These are phyloP conservation scores for Rhynchonycteris naso DNA, from an alignment of 2,797 vertebrate species.

Conservation along the genomic window DNA sequence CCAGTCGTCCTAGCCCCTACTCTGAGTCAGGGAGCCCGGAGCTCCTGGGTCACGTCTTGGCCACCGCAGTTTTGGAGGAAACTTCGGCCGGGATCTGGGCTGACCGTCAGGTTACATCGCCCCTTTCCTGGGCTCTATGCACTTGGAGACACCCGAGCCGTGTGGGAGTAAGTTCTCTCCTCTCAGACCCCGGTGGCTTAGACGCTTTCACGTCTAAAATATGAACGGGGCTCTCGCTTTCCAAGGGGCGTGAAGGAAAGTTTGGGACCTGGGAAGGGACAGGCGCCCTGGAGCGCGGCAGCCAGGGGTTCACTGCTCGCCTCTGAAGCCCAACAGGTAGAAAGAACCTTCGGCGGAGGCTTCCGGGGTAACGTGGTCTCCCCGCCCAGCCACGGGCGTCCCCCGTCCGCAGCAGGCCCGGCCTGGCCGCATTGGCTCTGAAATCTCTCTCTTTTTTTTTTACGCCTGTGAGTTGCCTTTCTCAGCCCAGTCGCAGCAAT, in stretches of 20 bases:
- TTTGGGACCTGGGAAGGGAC: conserved; percentile 49
- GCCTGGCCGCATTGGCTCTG: not conserved
- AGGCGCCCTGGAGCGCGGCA: not conserved
- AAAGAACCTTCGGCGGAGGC: not conserved
- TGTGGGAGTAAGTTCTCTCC: not conserved
- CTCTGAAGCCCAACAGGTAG: conserved; percentile 66
- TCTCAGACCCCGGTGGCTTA: not conserved
- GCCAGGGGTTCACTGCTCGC: not conserved
- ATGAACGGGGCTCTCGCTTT: not conserved
- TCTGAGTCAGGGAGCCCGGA: not conserved
- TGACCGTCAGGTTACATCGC: not conserved
- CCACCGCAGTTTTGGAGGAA: conserved; percentile 26
- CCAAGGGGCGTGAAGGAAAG: conserved; percentile 46
- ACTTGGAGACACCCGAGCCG: not conserved
- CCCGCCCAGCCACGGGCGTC: not conserved
- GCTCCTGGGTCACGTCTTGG: not conserved
- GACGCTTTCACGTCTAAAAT: not conserved
- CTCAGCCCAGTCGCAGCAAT: not conserved
- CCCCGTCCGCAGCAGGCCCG: not conserved
- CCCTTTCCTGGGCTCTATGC: not conserved
- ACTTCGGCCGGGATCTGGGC: conserved; percentile 44
- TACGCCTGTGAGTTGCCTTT: conserved; percentile 45
- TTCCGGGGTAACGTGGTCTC: not conserved
- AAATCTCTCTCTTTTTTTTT: conserved; percentile 29
- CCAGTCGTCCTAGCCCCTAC: not conserved